Conservation (phyloP, 2,888 invertebrate species). For the Tortricodes alternella region DNA sequence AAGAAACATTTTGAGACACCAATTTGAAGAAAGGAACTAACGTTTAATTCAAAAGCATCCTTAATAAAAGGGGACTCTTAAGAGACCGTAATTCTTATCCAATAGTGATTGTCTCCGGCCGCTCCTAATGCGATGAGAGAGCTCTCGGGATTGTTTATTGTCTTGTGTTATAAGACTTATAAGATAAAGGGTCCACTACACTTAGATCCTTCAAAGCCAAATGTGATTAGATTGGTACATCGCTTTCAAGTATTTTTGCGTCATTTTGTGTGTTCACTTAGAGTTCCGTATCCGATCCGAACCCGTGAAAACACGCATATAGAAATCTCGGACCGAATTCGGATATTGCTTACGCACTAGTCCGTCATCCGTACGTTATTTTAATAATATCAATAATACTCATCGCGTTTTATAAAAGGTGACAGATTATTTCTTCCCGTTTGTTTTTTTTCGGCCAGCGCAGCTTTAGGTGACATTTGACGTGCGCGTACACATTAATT, state of each 20-base stretch:
- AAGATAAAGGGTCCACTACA: conserved; percentile 18
- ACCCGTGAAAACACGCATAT: too few relatives aligned
- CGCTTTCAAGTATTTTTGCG: conserved; percentile 3
- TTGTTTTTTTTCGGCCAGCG: too few relatives aligned
- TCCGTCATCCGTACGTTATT: too few relatives aligned
- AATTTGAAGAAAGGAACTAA: conserved; percentile 4
- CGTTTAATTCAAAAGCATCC: background rate
- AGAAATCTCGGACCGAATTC: too few relatives aligned
- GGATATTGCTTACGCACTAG: too few relatives aligned
- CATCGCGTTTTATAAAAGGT: too few relatives aligned
- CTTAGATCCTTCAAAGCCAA: conserved; percentile 22
- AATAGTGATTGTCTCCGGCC: conserved; percentile 18
- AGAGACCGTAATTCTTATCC: conserved; percentile 19
- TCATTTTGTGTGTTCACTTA: background rate
- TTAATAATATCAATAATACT: too few relatives aligned
- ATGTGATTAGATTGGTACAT: conserved; percentile 21
- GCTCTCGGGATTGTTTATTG: conserved; percentile 26
- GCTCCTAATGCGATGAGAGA: conserved; percentile 23
- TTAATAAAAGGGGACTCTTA: conserved; percentile 10
- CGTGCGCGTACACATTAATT: too few relatives aligned
- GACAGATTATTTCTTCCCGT: too few relatives aligned
- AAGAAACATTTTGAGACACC: background rate
- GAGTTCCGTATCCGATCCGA: too few relatives aligned
- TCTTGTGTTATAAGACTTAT: conserved; percentile 20
- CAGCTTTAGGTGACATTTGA: too few relatives aligned